Conservation (phyloP, 2,797 vertebrate genomes). For the Labroides dimidiatus region DNA sequence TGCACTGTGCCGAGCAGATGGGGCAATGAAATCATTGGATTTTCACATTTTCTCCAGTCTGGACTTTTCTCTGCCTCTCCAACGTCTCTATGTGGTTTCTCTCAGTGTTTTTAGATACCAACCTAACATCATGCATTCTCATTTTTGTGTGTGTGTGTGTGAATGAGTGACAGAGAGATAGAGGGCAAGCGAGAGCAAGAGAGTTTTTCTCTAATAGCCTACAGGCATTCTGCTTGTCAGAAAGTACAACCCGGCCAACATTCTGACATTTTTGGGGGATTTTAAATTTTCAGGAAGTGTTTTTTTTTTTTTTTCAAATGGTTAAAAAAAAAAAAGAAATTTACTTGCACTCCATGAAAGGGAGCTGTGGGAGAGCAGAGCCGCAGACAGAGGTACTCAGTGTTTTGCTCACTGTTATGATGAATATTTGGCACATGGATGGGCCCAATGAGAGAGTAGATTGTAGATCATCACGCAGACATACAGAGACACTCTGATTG, state of each 20-base stretch:
- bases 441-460: constrained; percentile 26
- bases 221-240: constrained; percentile 28
- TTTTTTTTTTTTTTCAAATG: constrained; percentile 56
- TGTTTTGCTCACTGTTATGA: constrained; percentile 31
- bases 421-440: constrained; percentile 41
- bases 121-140: too few relatives aligned
- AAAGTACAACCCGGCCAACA: constrained; percentile 20
- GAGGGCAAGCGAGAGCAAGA: neutral
- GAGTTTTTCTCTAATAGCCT: constrained; percentile 23
- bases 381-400: constrained; percentile 9
- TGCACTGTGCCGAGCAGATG: constrained; percentile 48
- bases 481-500: constrained; percentile 57
- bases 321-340: constrained; percentile 39
- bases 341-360: constrained; percentile 31
- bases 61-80: constrained; percentile 8
- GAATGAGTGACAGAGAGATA: neutral
- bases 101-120: constrained; percentile 16
- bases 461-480: constrained; percentile 53
- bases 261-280: constrained; percentile 63
- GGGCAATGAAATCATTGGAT: constrained; percentile 42
- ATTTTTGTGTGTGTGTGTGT: neutral
- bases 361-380: neutral
- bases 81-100: neutral
- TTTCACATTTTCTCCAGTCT: neutral
- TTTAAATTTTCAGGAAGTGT: constrained; percentile 62